Conservation (phyloP, 2,888 invertebrate species). For the Heterodera filipjevi region DNA sequence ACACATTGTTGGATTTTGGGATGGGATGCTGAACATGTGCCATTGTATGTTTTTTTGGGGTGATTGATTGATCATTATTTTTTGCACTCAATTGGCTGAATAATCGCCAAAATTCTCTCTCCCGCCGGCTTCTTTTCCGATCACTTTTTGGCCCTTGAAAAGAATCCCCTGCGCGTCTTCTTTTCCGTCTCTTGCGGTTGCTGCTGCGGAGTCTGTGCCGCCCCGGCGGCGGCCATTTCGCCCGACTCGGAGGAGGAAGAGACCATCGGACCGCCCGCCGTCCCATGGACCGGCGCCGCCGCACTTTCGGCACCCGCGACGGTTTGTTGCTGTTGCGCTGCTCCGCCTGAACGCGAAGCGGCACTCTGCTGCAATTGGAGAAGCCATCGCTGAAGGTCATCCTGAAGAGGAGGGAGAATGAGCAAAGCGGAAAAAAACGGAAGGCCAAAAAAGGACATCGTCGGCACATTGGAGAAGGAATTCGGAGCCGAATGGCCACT, state of each 20-base stretch:
- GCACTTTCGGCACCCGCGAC: not conserved
- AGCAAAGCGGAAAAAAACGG: not conserved
- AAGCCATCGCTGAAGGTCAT: constrained; percentile 93
- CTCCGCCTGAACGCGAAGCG: constrained; percentile 66
- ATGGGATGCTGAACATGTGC: not conserved
- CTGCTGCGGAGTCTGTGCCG: constrained; percentile 25
- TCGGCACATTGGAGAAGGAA: constrained; percentile 97
- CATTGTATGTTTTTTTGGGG: no score
- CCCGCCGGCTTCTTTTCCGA: no score
- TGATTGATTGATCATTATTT: not conserved
- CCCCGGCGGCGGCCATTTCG: constrained; percentile 21
- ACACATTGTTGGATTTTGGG: not conserved
- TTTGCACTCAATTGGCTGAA: no score
- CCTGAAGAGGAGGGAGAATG: constrained; percentile 67
- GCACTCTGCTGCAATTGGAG: constrained; percentile 79
- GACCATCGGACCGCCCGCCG: not conserved
- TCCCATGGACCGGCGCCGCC: not conserved
- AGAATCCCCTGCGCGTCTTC: constrained; percentile 42
- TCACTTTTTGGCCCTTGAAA: constrained; percentile 41
- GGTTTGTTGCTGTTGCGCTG: constrained; percentile 8
- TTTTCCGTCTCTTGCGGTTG: constrained; percentile 24
- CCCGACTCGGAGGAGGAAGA: constrained; percentile 22
- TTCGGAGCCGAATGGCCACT: constrained; percentile 88
- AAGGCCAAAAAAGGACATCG: constrained; percentile 67
- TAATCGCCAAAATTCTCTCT: no score